These are phyloP conservation scores for Leptura quadrifasciata DNA, from an alignment of 2,888 invertebrate species.

Conservation along the genomic window DNA sequence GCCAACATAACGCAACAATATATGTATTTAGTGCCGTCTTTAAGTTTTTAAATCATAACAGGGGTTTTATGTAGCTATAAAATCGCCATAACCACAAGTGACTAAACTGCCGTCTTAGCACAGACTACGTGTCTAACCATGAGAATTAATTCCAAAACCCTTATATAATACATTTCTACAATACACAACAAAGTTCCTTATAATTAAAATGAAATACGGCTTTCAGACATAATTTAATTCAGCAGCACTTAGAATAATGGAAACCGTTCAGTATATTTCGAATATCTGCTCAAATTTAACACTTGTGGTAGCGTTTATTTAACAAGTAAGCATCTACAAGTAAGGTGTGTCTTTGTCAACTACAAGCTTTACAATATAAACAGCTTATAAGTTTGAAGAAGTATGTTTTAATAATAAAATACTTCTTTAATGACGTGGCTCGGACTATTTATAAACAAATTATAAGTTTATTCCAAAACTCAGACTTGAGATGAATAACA, in stretches of 20 bases:
- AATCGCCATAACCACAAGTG: constrained; percentile 23
- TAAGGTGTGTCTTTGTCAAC: constrained; percentile 14
- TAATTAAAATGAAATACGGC: constrained; percentile 67
- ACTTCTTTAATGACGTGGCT: too few relatives aligned
- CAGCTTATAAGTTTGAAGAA: neutral
- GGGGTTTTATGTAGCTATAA: constrained; percentile 6
- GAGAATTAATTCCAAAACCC: constrained; percentile 61
- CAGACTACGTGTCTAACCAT: constrained; percentile 49
- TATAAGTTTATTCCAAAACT: neutral
- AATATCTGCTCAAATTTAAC: constrained; percentile 30
- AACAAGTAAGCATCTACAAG: constrained; percentile 7
- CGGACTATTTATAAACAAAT: too few relatives aligned
- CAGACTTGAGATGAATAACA: neutral
- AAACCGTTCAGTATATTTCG: constrained; percentile 48
- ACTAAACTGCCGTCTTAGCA: constrained; percentile 19
- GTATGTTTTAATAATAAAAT: neutral
- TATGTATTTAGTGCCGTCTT: neutral
- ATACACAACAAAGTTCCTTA: constrained; percentile 53
- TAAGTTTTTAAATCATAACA: constrained; percentile 18
- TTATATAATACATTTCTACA: constrained; percentile 54
- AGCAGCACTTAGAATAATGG: constrained; percentile 67
- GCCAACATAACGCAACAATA: neutral
- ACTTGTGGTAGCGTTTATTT: constrained; percentile 24
- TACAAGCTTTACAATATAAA: neutral
- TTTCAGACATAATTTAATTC: constrained; percentile 66